phyloP scores from a whole-genome alignment of 2,888 invertebrate species.

The Phyllotreta striolata region DNA sequence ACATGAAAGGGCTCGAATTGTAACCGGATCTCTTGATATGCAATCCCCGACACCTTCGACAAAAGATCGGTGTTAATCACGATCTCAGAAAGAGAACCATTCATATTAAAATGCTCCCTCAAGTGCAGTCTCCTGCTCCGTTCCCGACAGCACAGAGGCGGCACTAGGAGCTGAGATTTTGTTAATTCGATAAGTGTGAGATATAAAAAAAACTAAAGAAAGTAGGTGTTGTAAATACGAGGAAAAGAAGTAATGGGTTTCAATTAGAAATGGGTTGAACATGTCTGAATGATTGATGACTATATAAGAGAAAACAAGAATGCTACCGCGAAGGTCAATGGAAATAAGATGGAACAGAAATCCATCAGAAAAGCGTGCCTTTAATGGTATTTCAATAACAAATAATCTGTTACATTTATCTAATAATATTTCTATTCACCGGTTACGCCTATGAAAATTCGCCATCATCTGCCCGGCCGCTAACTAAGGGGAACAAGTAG shows the following conservation, averaged over 20 bases:
- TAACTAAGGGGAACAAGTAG: constrained; percentile 17
- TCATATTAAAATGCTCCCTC: constrained; percentile 31
- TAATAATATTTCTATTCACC: not conserved
- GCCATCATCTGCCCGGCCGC: constrained; percentile 12
- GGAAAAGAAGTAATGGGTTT: no score
- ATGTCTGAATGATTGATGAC: no score
- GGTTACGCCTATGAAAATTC: constrained; percentile 6
- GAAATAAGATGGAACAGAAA: no score
- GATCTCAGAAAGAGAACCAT: constrained; percentile 27
- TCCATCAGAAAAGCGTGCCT: not conserved
- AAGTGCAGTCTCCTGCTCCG: constrained; percentile 24
- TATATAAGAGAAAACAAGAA: no score
- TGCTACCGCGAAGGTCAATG: no score
- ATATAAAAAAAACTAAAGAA: no score
- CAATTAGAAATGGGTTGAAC: no score
- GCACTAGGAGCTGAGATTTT: not conserved
- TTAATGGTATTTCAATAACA: not conserved
- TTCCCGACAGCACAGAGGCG: constrained; percentile 2
- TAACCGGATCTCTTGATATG: constrained; percentile 32
- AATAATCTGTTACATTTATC: no score
- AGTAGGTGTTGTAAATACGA: no score
- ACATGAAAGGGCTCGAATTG: constrained; percentile 23
- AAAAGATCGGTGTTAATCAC: constrained; percentile 36
- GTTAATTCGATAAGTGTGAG: no score
- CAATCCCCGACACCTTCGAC: constrained; percentile 32